A percentile compares a stretch with the other conserved stretches of the same genome.
Evolutionary conservation across 2,797 vertebrate genomes (phyloP).

Genomic region (Manis javanica): DNA sequence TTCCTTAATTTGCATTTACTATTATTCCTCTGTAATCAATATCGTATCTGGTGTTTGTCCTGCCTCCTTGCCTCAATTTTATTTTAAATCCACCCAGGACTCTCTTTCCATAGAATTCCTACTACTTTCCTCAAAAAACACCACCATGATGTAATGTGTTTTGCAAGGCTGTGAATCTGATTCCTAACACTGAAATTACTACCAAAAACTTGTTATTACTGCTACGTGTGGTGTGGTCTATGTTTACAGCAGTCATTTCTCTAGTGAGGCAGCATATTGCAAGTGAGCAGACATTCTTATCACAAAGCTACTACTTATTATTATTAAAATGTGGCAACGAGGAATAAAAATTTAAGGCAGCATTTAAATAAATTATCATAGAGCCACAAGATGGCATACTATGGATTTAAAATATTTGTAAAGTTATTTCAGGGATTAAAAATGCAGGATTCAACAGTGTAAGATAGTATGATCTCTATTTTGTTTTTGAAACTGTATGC

Average conservation of each 20-base stretch:
- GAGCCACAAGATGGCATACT: neutral
- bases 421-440: neutral
- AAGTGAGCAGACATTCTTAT: neutral
- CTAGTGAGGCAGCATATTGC: neutral
- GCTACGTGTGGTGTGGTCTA: neutral
- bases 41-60: neutral
- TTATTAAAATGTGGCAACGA: neutral
- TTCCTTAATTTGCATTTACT: neutral
- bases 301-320: neutral
- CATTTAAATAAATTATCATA: neutral
- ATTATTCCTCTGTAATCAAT: neutral
- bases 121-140: neutral
- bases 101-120: neutral
- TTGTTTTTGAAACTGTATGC: neutral
- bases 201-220: neutral
- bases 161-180: neutral
- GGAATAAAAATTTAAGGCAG: neutral
- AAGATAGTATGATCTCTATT: neutral
- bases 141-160: neutral
- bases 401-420: neutral
- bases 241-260: neutral
- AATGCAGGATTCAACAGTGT: neutral
- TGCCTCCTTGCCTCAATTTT: neutral
- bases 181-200: neutral
- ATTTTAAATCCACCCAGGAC: neutral